Base-by-base conservation (phyloP, 1,140 invertebrate species). In the Colletes gigas region DNA sequence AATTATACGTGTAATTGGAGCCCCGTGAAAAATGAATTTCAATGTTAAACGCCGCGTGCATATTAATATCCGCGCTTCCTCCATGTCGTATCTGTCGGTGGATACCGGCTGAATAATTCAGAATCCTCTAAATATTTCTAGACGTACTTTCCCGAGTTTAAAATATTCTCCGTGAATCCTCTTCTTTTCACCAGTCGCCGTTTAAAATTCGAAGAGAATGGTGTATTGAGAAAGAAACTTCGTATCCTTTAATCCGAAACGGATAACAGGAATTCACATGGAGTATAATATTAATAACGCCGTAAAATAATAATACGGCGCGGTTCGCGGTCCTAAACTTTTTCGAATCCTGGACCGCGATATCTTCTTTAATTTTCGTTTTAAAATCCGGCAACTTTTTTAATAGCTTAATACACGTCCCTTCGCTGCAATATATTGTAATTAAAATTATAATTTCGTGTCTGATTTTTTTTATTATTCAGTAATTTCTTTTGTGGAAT, bases 21-120 rank as follows among this genome's bases (percentile, higher is more conserved):
- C 12, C 52, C 17, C 52, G 60, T 50, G 70, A 80, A 80, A 80
- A 80, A 80, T 80, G 78, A 74, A 80, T 74, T 74, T 80, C 71
- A 80, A 80, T 74, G 70, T 67, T 65, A 74, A 66, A 80, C 78
- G 78, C 60, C 10, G 63, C 62, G 62, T 17, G 78, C 78, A 80
- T 80, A 59, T 67, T 80, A 74, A 80, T 74, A 66, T 14, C 17
- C 6, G 17, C 19, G 50, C 5, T 19, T 55, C 19, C 39, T 39
- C 4, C 68, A 17, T 39, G 19, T n/a, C 17, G 52, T 54, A 30
- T 21, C 69, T 19, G 6, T 14, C 3, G 17, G 19, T 54, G 21
- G 50, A 65, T 65, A 72, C 10, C 52, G 59, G 0, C 50, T 74
- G 78, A 74, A 80, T 80, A 50, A 80, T 80, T 80, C 71, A 74